Evolutionary conservation across 2,113 vertebrate species (phyloP).

Genomic region (Mormyrus iriodes): DNA sequence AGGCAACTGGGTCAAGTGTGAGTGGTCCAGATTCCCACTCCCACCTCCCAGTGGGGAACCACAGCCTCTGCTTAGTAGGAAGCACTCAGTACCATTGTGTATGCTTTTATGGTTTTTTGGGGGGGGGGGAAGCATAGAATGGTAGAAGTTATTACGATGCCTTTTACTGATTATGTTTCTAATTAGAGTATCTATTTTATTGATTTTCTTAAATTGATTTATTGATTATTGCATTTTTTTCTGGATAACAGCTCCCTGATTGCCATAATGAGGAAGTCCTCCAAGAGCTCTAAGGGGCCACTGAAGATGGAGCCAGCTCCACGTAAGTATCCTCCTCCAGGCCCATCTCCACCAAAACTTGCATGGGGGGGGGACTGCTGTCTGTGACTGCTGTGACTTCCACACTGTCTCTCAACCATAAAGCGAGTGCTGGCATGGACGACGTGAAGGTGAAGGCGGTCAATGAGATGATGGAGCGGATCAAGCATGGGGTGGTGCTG

Average conservation of each 20-base stretch:
- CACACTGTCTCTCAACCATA: background rate
- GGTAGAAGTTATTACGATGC: background rate
- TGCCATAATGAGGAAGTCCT: slow-evolving; percentile 69
- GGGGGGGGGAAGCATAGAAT: background rate
- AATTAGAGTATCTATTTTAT: background rate
- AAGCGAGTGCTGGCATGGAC: slow-evolving; percentile 49
- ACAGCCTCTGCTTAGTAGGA: background rate
- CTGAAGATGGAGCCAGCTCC: slow-evolving; percentile 56
- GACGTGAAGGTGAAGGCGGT: slow-evolving; percentile 71
- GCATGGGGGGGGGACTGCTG: background rate
- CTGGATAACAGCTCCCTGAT: slow-evolving; percentile 60
- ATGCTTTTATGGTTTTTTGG: background rate
- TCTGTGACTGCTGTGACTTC: background rate
- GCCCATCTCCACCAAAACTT: background rate
- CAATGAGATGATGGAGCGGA: slow-evolving; percentile 75
- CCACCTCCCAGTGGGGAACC: background rate
- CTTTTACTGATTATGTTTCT: background rate
- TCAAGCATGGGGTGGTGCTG: slow-evolving; percentile 70
- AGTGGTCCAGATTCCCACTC: background rate
- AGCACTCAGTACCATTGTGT: background rate
- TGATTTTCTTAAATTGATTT: background rate
- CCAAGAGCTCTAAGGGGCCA: slow-evolving; percentile 59
- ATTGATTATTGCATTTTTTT: slow-evolving; percentile 6
- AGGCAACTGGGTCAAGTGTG: background rate
- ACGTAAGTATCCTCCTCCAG: slow-evolving; percentile 37